These are phyloP conservation scores for Selene dorsalis DNA, from an alignment of 2,797 vertebrate genomes.

Conservation along the genomic window DNA sequence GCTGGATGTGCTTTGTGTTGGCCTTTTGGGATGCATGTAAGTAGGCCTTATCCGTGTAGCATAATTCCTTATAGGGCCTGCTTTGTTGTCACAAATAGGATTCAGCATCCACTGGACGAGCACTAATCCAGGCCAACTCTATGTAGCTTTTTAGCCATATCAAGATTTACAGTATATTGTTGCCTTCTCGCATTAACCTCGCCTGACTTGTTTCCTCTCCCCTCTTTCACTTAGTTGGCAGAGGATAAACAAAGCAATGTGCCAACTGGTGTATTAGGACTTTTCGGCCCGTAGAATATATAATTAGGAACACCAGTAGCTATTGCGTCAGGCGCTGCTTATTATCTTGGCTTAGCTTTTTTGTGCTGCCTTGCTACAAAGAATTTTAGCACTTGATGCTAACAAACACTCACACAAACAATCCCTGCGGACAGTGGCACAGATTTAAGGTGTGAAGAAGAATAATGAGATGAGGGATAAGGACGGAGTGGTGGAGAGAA, in stretches of 20 bases:
- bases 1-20: slow-evolving; percentile 42
- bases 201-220: slow-evolving; percentile 45
- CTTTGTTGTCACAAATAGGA: slow-evolving; percentile 67
- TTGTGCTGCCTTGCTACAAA: slow-evolving; percentile 1
- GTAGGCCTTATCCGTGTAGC: slow-evolving; percentile 53
- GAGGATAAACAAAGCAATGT: slow-evolving; percentile 32
- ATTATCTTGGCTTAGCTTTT: slow-evolving; percentile 19
- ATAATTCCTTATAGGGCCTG: slow-evolving; percentile 46
- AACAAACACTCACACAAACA: slow-evolving; percentile 27
- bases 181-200: slow-evolving; percentile 54
- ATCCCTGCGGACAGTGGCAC: slow-evolving; percentile 9
- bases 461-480: slow-evolving; percentile 48
- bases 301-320: background rate
- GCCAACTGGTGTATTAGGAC: slow-evolving; percentile 33
- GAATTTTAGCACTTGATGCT: slow-evolving; percentile 43
- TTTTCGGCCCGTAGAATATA: slow-evolving; percentile 11
- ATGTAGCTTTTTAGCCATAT: slow-evolving; percentile 51
- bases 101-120: slow-evolving; percentile 59
- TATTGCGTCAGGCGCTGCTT: slow-evolving; percentile 20
- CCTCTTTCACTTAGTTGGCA: slow-evolving; percentile 36
- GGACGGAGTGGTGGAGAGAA: slow-evolving; percentile 45
- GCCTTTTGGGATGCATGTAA: slow-evolving; percentile 56
- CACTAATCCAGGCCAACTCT: slow-evolving; percentile 61
- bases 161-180: slow-evolving; percentile 54
- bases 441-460: slow-evolving; percentile 50